A percentile compares a stretch with the other conserved stretches of the same genome.
Evolutionary conservation across 2,113 vertebrate species (phyloP).

Genomic region (Bubo bubo): DNA sequence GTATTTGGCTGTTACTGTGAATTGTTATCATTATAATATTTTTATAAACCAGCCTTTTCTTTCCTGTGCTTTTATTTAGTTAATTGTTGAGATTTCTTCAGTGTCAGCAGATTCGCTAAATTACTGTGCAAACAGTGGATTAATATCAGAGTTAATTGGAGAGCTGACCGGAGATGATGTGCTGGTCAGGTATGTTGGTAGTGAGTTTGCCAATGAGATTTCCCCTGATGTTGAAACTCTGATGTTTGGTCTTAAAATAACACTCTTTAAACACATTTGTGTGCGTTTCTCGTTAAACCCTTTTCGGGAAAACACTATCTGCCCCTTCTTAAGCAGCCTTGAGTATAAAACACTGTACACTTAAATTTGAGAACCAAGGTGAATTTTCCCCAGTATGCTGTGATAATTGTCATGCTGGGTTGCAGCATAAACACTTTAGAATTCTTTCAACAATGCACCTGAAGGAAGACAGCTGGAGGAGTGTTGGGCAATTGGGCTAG

Average conservation of each 20-base stretch:
- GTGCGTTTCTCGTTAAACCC: background rate
- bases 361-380: background rate
- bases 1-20: background rate
- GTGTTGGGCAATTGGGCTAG: background rate
- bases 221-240: accelerated
- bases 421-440: accelerated
- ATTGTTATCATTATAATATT: accelerated
- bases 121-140: slow-evolving; percentile 84
- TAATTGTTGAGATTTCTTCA: slow-evolving; percentile 87
- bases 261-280: accelerated
- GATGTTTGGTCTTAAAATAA: background rate
- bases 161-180: slow-evolving; percentile 93
- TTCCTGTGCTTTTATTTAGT: slow-evolving; percentile 69
- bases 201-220: background rate
- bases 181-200: slow-evolving; percentile 83
- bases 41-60: background rate
- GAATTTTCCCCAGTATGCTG: background rate
- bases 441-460: background rate
- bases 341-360: background rate
- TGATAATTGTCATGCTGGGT: background rate
- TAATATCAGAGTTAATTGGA: slow-evolving; percentile 85
- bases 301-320: background rate
- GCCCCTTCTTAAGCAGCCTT: background rate
- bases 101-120: slow-evolving; percentile 85
- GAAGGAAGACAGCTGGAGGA: background rate